These are phyloP conservation scores for Lucifuga dentata DNA, from an alignment of 2,113 vertebrate genomes.

Conservation along the genomic window DNA sequence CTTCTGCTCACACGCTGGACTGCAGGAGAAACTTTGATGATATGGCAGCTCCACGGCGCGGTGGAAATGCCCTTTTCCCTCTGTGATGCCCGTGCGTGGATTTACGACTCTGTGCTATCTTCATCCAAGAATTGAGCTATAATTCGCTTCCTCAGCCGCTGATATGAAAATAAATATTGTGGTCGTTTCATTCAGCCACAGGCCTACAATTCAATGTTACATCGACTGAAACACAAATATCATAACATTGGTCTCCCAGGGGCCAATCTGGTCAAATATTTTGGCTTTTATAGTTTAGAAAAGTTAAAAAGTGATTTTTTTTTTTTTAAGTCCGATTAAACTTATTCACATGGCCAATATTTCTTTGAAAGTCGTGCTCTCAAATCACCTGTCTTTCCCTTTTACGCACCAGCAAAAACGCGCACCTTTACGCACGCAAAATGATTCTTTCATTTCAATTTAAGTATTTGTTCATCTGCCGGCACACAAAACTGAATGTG, in stretches of 20 bases:
- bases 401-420: not conserved
- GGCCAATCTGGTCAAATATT: not conserved
- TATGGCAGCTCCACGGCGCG: conserved; percentile 59
- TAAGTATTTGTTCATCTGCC: too few species aligned
- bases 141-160: not conserved
- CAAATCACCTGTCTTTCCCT: too few species aligned
- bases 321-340: not conserved
- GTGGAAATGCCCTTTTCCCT: conserved; percentile 15
- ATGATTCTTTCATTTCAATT: not conserved
- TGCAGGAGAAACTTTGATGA: conserved; percentile 73
- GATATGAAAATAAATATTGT: too few species aligned
- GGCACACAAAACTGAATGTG: conserved; percentile 6
- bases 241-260: not conserved
- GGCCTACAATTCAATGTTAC: not conserved
- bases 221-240: not conserved
- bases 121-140: not conserved
- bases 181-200: too few species aligned
- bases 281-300: not conserved
- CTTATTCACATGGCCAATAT: not conserved
- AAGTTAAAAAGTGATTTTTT: not conserved
- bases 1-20: conserved; percentile 31
- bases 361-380: not conserved
- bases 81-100: too few species aligned
- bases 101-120: too few species aligned
- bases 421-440: not conserved